Conservation (phyloP, 2,888 invertebrate species). For the Callosobruchus maculatus region DNA sequence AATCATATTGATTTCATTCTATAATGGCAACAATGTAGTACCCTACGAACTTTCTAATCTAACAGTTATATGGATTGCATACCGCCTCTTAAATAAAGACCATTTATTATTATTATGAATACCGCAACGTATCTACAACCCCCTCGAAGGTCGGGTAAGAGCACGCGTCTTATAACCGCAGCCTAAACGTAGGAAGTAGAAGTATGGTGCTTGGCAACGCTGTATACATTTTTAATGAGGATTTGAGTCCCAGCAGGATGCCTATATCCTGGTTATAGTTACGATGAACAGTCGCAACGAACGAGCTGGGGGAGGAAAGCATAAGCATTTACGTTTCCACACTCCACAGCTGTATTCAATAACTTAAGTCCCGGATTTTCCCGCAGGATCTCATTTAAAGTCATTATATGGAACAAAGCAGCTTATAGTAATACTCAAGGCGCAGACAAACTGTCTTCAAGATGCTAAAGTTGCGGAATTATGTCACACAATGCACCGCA, state of each 20-base stretch:
- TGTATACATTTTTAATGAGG: neutral
- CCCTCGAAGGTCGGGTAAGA: no score
- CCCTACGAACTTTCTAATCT: no score
- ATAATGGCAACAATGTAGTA: no score
- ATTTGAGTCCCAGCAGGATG: neutral
- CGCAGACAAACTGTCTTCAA: neutral
- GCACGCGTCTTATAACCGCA: no score
- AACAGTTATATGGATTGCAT: no score
- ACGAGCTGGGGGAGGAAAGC: neutral
- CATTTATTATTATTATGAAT: no score
- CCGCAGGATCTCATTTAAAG: neutral
- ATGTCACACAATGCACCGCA: neutral
- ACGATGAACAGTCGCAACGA: neutral
- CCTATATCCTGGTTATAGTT: neutral
- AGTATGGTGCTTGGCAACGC: neutral
- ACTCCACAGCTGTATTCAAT: neutral
- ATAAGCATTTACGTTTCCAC: neutral
- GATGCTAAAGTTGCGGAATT: neutral
- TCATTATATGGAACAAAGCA: neutral
- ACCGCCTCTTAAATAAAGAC: no score
- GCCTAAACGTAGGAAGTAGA: neutral
- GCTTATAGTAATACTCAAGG: neutral
- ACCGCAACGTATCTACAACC: no score
- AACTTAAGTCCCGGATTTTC: neutral
- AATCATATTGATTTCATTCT: no score